These are phyloP conservation scores for Chouioia cunea DNA, from an alignment of 2,888 invertebrate species.

Conservation along the genomic window DNA sequence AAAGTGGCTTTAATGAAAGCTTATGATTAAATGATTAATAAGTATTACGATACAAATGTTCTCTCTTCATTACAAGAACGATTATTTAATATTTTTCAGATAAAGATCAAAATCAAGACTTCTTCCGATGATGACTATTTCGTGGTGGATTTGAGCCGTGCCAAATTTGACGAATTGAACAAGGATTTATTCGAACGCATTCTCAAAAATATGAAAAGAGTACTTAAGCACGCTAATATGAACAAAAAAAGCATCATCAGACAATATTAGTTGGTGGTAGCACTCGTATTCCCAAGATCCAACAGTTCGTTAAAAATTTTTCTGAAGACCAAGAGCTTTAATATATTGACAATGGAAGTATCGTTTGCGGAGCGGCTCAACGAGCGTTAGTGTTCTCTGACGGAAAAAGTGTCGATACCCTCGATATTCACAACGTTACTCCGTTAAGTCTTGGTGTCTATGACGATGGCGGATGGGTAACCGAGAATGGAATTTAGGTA, in stretches of 20 bases:
- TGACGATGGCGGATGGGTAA: too few species aligned
- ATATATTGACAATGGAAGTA: conserved; percentile 76
- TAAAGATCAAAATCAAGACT: too few species aligned
- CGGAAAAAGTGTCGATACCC: too few species aligned
- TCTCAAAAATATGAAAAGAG: conserved; percentile 39
- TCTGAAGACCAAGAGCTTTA: conserved; percentile 71
- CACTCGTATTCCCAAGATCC: conserved; percentile 74
- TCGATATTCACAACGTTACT: conserved; percentile 5
- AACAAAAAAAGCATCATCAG: conserved; percentile 8
- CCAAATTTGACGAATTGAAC: conserved; percentile 44
- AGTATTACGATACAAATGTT: too few species aligned
- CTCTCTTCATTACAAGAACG: too few species aligned
- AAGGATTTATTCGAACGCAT: conserved; percentile 41
- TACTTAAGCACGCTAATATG: conserved; percentile 40
- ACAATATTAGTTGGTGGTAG: conserved; percentile 69
- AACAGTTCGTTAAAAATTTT: conserved; percentile 71
- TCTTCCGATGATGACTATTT: too few species aligned
- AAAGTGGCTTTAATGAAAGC: too few species aligned
- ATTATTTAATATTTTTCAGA: too few species aligned
- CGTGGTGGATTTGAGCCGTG: conserved; percentile 23
- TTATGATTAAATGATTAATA: too few species aligned
- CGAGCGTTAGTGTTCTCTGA: conserved; percentile 69
- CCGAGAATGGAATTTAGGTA: too few species aligned
- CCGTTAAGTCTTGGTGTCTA: conserved; percentile 8
- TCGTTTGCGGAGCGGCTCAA: conserved; percentile 76